Evolutionary conservation across 2,888 invertebrate genomes (phyloP), one percentile per base, ranked within the genome.

Genomic region (Homarus gammarus): DNA sequence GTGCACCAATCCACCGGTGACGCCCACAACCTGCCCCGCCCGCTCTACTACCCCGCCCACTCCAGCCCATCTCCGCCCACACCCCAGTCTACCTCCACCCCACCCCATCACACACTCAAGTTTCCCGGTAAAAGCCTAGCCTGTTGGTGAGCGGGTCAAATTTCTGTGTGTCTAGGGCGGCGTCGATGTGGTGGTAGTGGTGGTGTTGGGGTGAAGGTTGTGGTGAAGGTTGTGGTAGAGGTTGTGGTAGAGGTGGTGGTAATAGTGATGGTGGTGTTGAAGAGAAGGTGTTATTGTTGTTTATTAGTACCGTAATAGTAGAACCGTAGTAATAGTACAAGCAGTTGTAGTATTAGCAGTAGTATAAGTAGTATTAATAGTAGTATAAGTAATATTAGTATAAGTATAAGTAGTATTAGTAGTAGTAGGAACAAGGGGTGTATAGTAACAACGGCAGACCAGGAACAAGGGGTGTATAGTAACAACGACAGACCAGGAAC

Each of bases 161-260:
- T 84, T 84, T 77, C 84, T 84, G 84, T 84, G 84, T 84, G 84
- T 73, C 22, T 56, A 84, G 64, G 84, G 84, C 73, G 84, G 84
- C 51, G 84, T 27, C 83, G 49, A 22, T 75, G 49, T 75, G 49
- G 49, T 75, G 49, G 49, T 75, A 38, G 15, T 75, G 75, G 27
- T 44, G 75, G 10, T 49, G 44, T 44, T 38, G 31, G 33, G 5
- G 70, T n/a, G n/a, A n/a, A 27, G 15, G 82, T 27, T 22, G 70
- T 44, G 82, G 31, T 72, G 49, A 31, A 31, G 33, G 49, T 68
- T 68, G 5, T 78, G 61, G 36, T 15, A 3, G n/a, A 38, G 61
- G n/a, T 79, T 51, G 22, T 40, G 40, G 18, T n/a, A 27, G 56
- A n/a, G 49, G 75, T 27, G 49, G 27, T 49, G 75, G 75, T 49